Conservation (phyloP, 2,888 invertebrate species). For the Apeira syringaria region DNA sequence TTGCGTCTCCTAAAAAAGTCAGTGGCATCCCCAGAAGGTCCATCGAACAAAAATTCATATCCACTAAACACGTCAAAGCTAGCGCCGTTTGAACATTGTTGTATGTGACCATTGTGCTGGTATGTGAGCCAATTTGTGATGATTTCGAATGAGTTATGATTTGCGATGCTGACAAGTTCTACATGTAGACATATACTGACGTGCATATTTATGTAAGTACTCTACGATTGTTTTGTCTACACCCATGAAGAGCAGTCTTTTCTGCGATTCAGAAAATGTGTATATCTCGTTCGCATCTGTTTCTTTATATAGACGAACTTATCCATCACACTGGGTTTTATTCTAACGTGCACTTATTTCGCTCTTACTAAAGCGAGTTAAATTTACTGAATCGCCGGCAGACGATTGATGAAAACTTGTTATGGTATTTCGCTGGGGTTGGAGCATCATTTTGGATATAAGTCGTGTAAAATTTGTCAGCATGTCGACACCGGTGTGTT, state of each 20-base stretch:
- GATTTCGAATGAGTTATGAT: conserved; percentile 34
- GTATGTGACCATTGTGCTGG: conserved; percentile 24
- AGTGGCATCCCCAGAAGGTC: conserved; percentile 78
- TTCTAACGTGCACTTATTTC: too few relatives aligned
- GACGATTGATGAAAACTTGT: background rate
- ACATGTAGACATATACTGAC: conserved; percentile 2
- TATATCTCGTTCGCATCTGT: too few relatives aligned
- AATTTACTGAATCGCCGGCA: too few relatives aligned
- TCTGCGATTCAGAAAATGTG: too few relatives aligned
- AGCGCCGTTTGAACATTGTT: conserved; percentile 64
- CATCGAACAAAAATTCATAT: conserved; percentile 71
- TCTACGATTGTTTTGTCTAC: background rate
- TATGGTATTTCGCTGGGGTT: conserved; percentile 5
- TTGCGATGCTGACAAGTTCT: conserved; percentile 11
- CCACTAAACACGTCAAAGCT: conserved; percentile 72
- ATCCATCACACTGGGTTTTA: too few relatives aligned
- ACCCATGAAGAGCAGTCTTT: background rate
- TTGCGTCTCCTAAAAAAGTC: conserved; percentile 65
- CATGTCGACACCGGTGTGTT: conserved; percentile 29
- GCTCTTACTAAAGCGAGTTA: too few relatives aligned
- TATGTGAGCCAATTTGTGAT: conserved; percentile 33
- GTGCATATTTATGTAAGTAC: background rate
- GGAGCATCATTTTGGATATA: background rate
- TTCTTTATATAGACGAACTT: too few relatives aligned
- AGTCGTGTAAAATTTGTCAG: conserved; percentile 16